Evolutionary conservation across 1,140 invertebrate genomes (phyloP), one percentile per base, ranked within the genome.

Genomic region (Conus betulinus): DNA sequence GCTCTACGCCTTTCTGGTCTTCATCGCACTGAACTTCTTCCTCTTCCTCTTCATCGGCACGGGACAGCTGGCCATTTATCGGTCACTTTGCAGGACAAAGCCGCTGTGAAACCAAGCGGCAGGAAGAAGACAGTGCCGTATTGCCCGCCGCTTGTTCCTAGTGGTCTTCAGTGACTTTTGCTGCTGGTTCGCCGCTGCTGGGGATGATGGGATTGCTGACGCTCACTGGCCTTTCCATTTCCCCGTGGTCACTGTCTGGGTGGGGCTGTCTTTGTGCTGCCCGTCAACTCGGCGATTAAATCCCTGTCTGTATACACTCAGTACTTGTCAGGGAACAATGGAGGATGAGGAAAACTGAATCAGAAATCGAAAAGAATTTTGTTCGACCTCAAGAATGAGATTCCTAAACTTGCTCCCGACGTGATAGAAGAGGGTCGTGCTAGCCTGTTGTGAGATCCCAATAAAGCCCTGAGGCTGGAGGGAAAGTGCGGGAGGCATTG

Each of bases 271-370:
- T 91, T 92, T 78, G 87, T 92, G 57, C 78, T 92, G 25, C 91
- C n/a, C 92, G 63, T 90, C 11, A 92, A 92, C 52, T 90, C 89
- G 5, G 91, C 92, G 17, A 25, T 92, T n/a, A 11, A 92, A 92
- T 23, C 92, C 92, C 1, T 89, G 8, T 78, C 25, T 51, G 0
- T 51, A 78, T 20, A 71, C 3, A 23, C 20, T 71, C 67, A 71
- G 4, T 23, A n/a, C n/a, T n/a, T 71, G 11, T 71, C 17, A 20
- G 67, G 67, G 67, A 71, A 20, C 11, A 71, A 23, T 71, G 67
- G 67, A 71, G 7, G 67, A 5, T 17, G 7, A n/a, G n/a, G 20
- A 20, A n/a, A 71, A 23, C 20, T n/a, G 67, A 20, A 20, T 20
- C 67, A 20, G 23, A 71, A 71, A n/a, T 71, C 67, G 1, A 71